Base-by-base conservation (phyloP, 2,888 invertebrate genomes). In the Leptura quadrifasciata region DNA sequence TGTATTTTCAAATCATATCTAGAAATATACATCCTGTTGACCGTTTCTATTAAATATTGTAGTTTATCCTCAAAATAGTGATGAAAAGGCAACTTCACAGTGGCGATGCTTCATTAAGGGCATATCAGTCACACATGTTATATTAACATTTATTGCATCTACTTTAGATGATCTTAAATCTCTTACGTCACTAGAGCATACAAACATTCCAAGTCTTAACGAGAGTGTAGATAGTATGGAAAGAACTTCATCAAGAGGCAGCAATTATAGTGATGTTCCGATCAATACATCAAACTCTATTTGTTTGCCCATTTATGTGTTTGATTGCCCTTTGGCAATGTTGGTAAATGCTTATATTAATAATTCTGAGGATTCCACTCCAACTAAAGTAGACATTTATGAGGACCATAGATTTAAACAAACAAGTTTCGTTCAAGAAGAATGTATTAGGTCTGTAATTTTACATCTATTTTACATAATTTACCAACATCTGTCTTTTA, bases 21-120 rank as follows among this genome's bases (percentile, higher is more conserved):
- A 35, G 12, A 39, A 55, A 65, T 67, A 35, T 54, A 4, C 6
- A 39, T 10, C 12, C 15, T 39, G 12, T 39, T 6, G 3, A 39
- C 12, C 6, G 39, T 15, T 15, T 15, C 15, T 47, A n/a, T 4
- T 15, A 39, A 39, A 17, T 31, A 24, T 71, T 61, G 39, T 21
- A 71, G 61, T 54, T 5, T 61, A 39, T 55, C 60, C 69, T 17
- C 74, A 82, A 55, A 60, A 76, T 31, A 72, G 70, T 24, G 78
- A 77, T 52, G 79, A 80, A 47, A 75, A 76, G 20, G 73, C 76
- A 35, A 77, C 31, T 18, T 84, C 90, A 4, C 90, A 90, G 77
- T 94, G 94, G 94, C 90, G 92, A 72, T 94, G 94, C 86, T 94
- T 92, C 84, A 90, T 94, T 31, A 93, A 93, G 88, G 92, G 92